Conservation (phyloP, 2,888 invertebrate genomes). For the Aquatica leii region DNA sequence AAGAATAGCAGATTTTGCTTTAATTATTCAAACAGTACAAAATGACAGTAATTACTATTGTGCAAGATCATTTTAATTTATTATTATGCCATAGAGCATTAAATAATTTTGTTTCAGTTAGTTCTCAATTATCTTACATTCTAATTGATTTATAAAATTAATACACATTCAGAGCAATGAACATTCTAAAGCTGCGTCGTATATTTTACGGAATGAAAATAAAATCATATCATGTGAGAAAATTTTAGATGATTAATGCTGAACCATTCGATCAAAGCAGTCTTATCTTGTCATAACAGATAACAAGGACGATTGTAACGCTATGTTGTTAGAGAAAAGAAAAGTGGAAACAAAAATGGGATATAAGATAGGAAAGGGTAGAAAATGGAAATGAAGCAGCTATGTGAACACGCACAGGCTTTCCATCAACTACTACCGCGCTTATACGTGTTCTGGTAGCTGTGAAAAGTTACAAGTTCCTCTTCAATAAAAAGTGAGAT, state of each 20-base stretch:
- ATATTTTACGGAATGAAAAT: no score
- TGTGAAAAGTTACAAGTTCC: conserved; percentile 21
- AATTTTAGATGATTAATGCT: conserved; percentile 22
- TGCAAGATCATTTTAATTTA: no score
- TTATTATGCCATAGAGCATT: no score
- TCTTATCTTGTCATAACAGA: conserved; percentile 46
- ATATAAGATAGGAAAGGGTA: conserved; percentile 40
- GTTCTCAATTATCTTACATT: no score
- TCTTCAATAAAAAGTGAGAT: conserved; percentile 26
- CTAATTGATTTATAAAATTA: no score
- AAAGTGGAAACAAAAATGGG: conserved; percentile 27
- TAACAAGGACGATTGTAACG: conserved; percentile 47
- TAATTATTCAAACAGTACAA: no score
- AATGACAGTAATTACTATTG: no score
- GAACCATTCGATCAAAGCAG: conserved; percentile 44
- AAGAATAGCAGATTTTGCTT: no score
- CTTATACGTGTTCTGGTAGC: conserved; percentile 45
- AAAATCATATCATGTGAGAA: no score
- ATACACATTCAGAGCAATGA: no score
- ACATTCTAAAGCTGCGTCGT: no score
- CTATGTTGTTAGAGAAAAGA: conserved; percentile 30
- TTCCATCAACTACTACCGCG: conserved; percentile 44
- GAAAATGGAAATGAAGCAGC: conserved; percentile 37
- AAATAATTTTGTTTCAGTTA: no score
- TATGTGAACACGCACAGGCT: conserved; percentile 45